Conservation (phyloP, 2,113 vertebrate species). For the Anseranas semipalmata region DNA sequence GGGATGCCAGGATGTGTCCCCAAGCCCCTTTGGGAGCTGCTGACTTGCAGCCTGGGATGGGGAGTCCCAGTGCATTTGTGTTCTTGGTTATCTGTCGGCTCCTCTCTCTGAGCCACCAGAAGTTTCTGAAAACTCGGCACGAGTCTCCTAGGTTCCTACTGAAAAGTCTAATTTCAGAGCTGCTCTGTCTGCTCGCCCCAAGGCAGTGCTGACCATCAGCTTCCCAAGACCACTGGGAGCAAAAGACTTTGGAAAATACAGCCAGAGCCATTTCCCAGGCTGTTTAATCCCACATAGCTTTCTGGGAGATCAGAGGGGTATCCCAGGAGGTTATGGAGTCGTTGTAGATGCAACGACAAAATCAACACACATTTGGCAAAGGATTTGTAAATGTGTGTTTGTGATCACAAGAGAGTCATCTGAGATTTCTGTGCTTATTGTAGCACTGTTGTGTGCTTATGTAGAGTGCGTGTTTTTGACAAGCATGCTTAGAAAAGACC, state of each 20-base stretch:
- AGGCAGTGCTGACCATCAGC: neutral
- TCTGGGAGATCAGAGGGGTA: neutral
- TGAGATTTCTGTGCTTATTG: neutral
- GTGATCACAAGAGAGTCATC: neutral
- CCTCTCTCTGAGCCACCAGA: neutral
- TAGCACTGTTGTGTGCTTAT: neutral
- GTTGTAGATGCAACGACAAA: neutral
- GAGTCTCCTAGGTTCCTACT: neutral
- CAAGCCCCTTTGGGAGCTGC: accelerated
- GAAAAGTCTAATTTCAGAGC: neutral
- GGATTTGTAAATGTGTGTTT: neutral
- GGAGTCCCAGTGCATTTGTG: accelerated
- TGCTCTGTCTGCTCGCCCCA: neutral
- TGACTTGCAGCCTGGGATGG: accelerated
- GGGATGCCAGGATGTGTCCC: neutral
- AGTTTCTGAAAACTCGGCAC: neutral
- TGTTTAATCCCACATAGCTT: neutral
- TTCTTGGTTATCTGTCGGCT: neutral
- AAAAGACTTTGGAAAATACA: neutral
- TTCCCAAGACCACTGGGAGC: neutral
- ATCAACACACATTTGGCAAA: neutral
- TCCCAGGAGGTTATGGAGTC: neutral
- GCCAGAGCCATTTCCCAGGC: neutral
- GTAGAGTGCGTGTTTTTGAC: neutral
- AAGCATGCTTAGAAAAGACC: neutral